Evolutionary conservation across 2,888 invertebrate species (phyloP).

Genomic region (Plemyria rubiginata): DNA sequence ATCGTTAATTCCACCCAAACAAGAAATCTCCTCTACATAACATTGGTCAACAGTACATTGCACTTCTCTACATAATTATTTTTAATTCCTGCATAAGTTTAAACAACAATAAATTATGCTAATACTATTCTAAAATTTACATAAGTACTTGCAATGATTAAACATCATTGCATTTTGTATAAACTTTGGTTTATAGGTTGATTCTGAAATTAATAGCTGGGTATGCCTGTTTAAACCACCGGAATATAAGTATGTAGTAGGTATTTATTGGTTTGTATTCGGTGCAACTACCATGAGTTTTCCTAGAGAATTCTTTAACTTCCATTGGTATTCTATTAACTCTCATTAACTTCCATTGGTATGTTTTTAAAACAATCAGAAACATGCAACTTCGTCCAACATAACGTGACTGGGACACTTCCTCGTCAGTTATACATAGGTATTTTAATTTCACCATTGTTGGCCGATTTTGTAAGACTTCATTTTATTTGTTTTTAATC

Average conservation of each 20-base stretch:
- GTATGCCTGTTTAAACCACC: too few species aligned
- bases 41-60: conserved; percentile 38
- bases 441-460: conserved; percentile 10
- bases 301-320: too few species aligned
- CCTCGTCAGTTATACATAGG: background rate
- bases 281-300: too few species aligned
- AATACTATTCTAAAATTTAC: background rate
- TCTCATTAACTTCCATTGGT: too few species aligned
- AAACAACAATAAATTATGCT: conserved; percentile 19
- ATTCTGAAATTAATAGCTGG: too few species aligned
- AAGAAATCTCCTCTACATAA: conserved; percentile 38
- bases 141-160: too few species aligned
- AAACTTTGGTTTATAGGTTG: too few species aligned
- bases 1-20: conserved; percentile 30
- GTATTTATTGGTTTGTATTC: too few species aligned
- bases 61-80: conserved; percentile 34
- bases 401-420: conserved; percentile 2
- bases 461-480: conserved; percentile 22
- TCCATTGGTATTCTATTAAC: too few species aligned
- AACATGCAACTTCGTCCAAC: conserved; percentile 3
- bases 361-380: background rate
- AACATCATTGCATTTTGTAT: too few species aligned
- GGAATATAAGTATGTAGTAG: too few species aligned
- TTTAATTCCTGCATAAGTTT: conserved; percentile 20
- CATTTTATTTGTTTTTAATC: conserved; percentile 35